phyloP scores from a whole-genome alignment of 1,140 invertebrate species.

The Drosophila nigrodunni region DNA sequence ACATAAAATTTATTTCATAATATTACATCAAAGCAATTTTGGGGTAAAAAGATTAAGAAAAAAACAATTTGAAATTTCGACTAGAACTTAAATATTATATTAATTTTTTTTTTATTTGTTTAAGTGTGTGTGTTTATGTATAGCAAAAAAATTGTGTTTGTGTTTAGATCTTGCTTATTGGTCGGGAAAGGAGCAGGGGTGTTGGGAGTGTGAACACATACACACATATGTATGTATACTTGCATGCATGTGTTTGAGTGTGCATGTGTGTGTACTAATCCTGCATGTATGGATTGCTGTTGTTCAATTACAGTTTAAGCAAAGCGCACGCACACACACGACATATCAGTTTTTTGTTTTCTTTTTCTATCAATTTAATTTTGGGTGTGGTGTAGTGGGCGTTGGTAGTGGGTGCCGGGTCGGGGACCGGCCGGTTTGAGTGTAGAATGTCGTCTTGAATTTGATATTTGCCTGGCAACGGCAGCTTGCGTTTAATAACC shows the following conservation, averaged over 20 bases:
- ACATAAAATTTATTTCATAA: conserved; percentile 69
- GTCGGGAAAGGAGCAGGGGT: neutral
- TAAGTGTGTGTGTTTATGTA: conserved; percentile 20
- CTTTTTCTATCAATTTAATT: neutral
- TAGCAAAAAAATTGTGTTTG: conserved; percentile 6
- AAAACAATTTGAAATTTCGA: conserved; percentile 83
- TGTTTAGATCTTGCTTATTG: neutral
- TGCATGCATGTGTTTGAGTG: conserved; percentile 21
- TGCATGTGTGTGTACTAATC: conserved; percentile 40
- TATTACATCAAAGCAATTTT: conserved; percentile 72
- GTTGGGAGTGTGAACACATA: conserved; percentile 18
- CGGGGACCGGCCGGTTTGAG: neutral
- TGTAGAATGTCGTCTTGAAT: conserved; percentile 10
- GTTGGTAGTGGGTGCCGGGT: neutral
- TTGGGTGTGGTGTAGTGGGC: neutral
- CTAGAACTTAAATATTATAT: conserved; percentile 79
- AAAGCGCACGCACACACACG: conserved; percentile 1
- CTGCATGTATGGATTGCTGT: conserved; percentile 10
- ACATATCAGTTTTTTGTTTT: conserved; percentile 15
- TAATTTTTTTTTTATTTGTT: conserved; percentile 40
- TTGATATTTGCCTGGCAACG: conserved; percentile 18
- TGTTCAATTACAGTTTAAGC: conserved; percentile 14
- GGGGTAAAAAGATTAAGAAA: conserved; percentile 52
- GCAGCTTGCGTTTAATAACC: conserved; percentile 24
- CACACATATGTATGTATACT: conserved; percentile 9